phyloP scores from a whole-genome alignment of 2,113 vertebrate species.

The Macquaria ambigua region DNA sequence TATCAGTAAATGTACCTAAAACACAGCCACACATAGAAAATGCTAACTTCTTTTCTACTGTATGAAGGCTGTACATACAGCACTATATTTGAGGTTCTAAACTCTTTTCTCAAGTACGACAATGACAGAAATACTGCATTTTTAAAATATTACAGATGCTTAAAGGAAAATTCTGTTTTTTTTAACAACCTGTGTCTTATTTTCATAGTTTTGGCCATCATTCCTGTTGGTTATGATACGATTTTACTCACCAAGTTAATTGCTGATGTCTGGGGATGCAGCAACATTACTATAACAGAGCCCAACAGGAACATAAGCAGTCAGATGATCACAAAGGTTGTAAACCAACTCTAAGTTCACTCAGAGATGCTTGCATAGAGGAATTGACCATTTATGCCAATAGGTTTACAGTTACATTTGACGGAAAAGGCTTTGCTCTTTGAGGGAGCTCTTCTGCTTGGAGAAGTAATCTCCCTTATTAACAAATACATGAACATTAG shows the following conservation, averaged over 20 bases:
- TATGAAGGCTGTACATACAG: background rate
- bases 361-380: background rate
- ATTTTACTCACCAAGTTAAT: background rate
- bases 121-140: background rate
- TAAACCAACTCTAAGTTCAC: background rate
- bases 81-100: background rate
- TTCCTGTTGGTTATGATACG: background rate
- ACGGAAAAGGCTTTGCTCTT: background rate
- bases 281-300: background rate
- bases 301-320: background rate
- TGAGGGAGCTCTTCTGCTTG: background rate
- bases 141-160: background rate
- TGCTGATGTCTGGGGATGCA: background rate
- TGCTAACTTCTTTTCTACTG: background rate
- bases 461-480: background rate
- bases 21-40: slow-evolving; percentile 16
- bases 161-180: background rate
- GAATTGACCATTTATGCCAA: slow-evolving; percentile 12
- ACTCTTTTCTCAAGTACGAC: background rate
- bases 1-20: background rate
- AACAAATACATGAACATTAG: background rate
- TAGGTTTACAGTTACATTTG: background rate
- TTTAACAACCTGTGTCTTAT: background rate
- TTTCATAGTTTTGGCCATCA: background rate
- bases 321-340: slow-evolving; percentile 8